Conservation (phyloP, 53 echinoderm and acorn worm genomes). For the Glandiceps talaboti region DNA sequence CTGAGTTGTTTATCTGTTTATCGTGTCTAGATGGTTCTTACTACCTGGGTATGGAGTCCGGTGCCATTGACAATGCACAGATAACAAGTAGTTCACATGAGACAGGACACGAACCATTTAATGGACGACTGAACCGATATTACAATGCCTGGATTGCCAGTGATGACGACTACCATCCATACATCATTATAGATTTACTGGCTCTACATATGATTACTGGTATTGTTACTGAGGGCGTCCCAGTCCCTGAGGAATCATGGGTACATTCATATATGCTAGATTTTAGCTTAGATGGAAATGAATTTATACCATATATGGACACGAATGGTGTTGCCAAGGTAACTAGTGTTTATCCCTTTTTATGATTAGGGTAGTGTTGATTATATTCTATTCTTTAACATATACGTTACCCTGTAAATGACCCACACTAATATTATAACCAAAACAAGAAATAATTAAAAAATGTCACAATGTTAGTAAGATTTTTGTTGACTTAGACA, state of each 20-base stretch:
- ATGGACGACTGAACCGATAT: conserved; percentile 10
- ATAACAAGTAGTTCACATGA: conserved; percentile 4
- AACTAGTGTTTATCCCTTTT: no score
- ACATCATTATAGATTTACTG: conserved; percentile 8
- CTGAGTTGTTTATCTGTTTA: no score
- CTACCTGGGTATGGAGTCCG: conserved; percentile 21
- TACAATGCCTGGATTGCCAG: conserved; percentile 15
- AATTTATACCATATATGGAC: conserved; percentile 15
- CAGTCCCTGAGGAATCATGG: conserved; percentile 13
- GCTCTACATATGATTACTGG: conserved; percentile 10
- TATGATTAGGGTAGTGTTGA: no score
- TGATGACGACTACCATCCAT: neutral
- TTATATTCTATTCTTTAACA: no score
- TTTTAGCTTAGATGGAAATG: conserved; percentile 11
- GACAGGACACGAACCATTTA: conserved; percentile 13
- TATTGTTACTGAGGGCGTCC: conserved; percentile 9
- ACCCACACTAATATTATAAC: no score
- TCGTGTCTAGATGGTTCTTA: conserved; percentile 8
- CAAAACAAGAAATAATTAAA: no score
- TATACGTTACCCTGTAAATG: no score
- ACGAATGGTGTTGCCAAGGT: neutral
- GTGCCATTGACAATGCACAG: conserved; percentile 13
- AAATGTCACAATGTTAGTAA: no score
- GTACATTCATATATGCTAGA: conserved; percentile 12
- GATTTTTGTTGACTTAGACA: no score